Percentiles rank a stretch among this genome's conserved stretches.
Conservation (phyloP, 2,888 invertebrate species). For the Drosophila nigricruria region DNA sequence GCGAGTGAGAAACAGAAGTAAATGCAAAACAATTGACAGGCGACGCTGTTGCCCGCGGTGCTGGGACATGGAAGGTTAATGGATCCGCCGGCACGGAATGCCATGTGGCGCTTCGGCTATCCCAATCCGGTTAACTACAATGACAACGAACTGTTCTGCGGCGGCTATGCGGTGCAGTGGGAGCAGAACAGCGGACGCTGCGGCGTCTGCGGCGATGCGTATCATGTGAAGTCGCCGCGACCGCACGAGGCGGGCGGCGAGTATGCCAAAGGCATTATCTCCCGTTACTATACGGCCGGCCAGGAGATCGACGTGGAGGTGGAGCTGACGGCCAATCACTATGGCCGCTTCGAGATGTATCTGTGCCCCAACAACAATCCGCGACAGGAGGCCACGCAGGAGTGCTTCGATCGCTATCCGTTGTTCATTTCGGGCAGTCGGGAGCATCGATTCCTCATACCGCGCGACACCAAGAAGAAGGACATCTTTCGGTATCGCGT, state of each 20-base stretch:
- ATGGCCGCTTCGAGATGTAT: constrained; percentile 93
- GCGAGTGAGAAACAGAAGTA: not conserved
- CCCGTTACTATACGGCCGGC: constrained; percentile 92
- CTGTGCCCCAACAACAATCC: constrained; percentile 95
- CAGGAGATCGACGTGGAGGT: constrained; percentile 95
- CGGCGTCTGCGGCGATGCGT: constrained; percentile 96
- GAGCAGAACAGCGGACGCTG: constrained; percentile 94
- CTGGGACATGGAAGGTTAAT: constrained; percentile 94
- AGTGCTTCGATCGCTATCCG: constrained; percentile 93
- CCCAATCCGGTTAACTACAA: constrained; percentile 98
- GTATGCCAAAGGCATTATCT: constrained; percentile 94
- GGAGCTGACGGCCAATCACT: constrained; percentile 95
- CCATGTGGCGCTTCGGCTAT: constrained; percentile 98
- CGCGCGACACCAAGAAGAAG: constrained; percentile 90
- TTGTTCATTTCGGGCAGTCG: constrained; percentile 90
- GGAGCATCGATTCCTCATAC: constrained; percentile 90
- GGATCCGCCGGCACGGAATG: constrained; percentile 96
- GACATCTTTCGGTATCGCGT: constrained; percentile 90
- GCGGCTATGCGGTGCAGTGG: constrained; percentile 96
- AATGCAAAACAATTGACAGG: constrained; percentile 18
- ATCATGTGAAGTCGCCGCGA: constrained; percentile 89
- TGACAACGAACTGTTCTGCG: constrained; percentile 97
- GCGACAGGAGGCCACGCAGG: constrained; percentile 91
- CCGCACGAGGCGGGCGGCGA: constrained; percentile 95
- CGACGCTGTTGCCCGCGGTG: constrained; percentile 81